Evolutionary conservation across 2,797 vertebrate species (phyloP), one percentile per base, ranked within the genome.

Genomic region (Diceros bicornis): DNA sequence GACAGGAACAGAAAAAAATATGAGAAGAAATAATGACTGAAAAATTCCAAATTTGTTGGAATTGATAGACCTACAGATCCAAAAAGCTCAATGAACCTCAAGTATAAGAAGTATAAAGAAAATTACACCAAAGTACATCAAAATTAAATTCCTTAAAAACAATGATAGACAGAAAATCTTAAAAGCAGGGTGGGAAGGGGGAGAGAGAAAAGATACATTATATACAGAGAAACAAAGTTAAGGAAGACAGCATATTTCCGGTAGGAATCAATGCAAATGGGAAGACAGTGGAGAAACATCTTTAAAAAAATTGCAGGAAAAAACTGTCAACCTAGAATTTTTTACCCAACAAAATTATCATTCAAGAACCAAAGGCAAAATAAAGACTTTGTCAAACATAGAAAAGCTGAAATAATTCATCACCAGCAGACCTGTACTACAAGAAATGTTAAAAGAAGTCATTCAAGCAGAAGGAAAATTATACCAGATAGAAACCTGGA

Each of bases 321-420:
- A 82, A 55, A 29, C 29, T 74, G 29, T 37, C n/a, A 69, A 34
- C 27, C 27, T 62, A 69, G 50, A 89, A 23, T 41, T 55, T 11
- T 77, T 52, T 61, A 88, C 37, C 10, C 17, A 69, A 34, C 17
- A 84, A 89, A 84, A 66, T 41, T 44, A 27, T 77, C 7, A 29
- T 93, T 93, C 23, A 71, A 89, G 71, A 89, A 93, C 69, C 6
- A 6, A 89, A 82, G 75, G 9, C 29, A 93, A 83, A 82, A 68
- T 82, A 44, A 47, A 71, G n/a, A 81, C 37, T 41, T 72, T 93
- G 47, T 47, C 47, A n/a, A 55, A 34, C 34, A 64, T 47, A n/a
- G 10, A 20, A 78, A 85, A 50, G 17, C 55, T 64, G 66, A 64
- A 79, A 57, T 77, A 85, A 47, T 86, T 71, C 16, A 50, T 50